Percentiles rank a stretch among this genome's conserved stretches.
phyloP scores from a whole-genome alignment of 1,140 invertebrate species.

The Neoseiulus cucumeris region DNA sequence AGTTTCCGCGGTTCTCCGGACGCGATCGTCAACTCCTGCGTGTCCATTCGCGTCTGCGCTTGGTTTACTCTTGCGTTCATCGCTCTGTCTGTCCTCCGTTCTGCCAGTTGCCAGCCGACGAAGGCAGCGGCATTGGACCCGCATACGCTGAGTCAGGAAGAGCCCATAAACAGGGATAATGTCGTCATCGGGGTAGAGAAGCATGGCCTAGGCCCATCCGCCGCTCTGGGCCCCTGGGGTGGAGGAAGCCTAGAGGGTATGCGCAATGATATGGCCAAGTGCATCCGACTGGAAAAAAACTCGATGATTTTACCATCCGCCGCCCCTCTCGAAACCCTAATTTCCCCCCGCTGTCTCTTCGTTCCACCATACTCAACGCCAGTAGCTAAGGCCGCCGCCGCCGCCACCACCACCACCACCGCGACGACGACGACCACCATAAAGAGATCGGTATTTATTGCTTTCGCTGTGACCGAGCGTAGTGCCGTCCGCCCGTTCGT shows the following conservation, averaged over 20 bases:
- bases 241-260: neutral
- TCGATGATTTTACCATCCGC: constrained; percentile 3
- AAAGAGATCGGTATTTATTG: constrained; percentile 10
- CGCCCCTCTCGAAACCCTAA: neutral
- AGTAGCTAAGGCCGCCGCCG: no score
- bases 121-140: no score
- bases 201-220: neutral
- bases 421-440: neutral
- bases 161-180: constrained; percentile 9
- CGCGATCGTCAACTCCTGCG: no score
- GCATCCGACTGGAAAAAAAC: constrained; percentile 3
- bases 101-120: no score
- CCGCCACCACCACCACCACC: neutral
- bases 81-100: no score
- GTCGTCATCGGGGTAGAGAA: neutral
- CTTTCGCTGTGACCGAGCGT: neutral
- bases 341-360: no score
- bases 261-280: constrained; percentile 4
- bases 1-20: no score
- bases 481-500: no score
- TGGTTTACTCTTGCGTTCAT: no score
- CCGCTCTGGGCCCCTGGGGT: neutral
- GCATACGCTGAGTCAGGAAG: neutral
- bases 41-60: no score
- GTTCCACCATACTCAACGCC: no score